Conservation (phyloP, 2,797 vertebrate species). For the Peromyscus nudipes region DNA sequence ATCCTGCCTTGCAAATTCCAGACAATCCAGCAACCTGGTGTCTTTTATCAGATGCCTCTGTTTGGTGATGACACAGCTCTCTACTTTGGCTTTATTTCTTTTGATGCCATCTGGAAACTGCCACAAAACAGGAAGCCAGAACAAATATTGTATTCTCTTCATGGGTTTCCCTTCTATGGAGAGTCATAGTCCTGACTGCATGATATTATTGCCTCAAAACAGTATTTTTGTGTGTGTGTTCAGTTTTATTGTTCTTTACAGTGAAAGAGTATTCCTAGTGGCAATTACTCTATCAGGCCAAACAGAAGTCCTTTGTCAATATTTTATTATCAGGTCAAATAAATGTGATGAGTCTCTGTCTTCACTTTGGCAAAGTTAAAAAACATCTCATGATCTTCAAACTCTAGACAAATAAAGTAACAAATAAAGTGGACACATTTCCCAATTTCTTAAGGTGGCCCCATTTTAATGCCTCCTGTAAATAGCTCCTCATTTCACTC, state of each 20-base stretch:
- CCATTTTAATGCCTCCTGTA: neutral
- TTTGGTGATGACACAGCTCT: neutral
- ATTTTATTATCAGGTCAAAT: constrained; percentile 48
- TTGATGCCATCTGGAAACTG: neutral
- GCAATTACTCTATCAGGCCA: neutral
- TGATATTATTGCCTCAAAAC: neutral
- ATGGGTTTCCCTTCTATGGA: neutral
- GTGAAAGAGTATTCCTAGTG: neutral
- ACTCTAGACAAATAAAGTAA: neutral
- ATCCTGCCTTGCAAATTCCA: neutral
- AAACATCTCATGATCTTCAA: neutral
- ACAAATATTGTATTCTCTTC: neutral
- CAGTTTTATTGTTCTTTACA: neutral
- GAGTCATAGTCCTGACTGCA: neutral
- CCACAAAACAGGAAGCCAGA: neutral
- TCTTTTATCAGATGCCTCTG: neutral
- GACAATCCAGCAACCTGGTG: neutral
- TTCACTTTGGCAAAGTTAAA: constrained; percentile 27
- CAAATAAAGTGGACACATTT: neutral
- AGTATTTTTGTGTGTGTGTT: neutral
- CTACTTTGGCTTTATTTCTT: neutral
- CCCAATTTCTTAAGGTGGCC: neutral
- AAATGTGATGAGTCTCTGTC: neutral
- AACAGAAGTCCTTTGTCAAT: neutral
- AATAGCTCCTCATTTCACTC: neutral